Base-by-base conservation (phyloP, 2,888 invertebrate species). In the Tinea pellionella region DNA sequence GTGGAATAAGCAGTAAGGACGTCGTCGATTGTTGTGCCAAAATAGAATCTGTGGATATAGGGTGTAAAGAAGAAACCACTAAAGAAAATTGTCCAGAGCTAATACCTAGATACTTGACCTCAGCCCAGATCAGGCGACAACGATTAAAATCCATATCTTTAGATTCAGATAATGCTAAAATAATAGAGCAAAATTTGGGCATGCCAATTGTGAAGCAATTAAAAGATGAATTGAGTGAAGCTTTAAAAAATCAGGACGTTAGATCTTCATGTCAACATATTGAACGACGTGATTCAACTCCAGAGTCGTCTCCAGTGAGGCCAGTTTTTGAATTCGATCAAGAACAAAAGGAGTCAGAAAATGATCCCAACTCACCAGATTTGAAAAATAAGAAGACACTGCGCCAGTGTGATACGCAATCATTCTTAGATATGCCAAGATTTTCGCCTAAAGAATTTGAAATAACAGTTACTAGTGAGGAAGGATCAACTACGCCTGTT, bases 101-200 rank as follows among this genome's bases (percentile, higher is more conserved):
- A 29, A 68, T 66, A 1, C 75, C 77, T 1, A 69, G 16, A 2
- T 9, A 77, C 9, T 68, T 75, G 19, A 79, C 72, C 62, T 72
- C 80, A 0, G 87, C 82, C 0, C 82, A 85, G 61, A 78, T 79
- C 11, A 76, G 89, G 65, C 70, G 89, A 61, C 88, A 89, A 64
- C 74, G 89, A 60, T 69, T 89, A 9, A 89, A 89, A 68, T 89
- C 89, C 0, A 89, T 89, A 66, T 89, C 89, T 0, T 65, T 89
- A 43, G 89, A 89, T 67, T 89, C 89, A 0, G 89, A 89, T 63
- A 88, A 89, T 63, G 89, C 89, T 1, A 87, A 85, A 66, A 85
- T 89, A 55, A 89, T 89, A n/a, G 89, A 89, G 73, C 89, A 88
- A 64, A 89, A 89, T 67, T 66, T 89, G 47, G 88, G 89, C 0